A percentile compares a stretch with the other conserved stretches of the same genome.
Evolutionary conservation across 1,140 invertebrate genomes (phyloP).

Genomic region (Penaeus indicus): DNA sequence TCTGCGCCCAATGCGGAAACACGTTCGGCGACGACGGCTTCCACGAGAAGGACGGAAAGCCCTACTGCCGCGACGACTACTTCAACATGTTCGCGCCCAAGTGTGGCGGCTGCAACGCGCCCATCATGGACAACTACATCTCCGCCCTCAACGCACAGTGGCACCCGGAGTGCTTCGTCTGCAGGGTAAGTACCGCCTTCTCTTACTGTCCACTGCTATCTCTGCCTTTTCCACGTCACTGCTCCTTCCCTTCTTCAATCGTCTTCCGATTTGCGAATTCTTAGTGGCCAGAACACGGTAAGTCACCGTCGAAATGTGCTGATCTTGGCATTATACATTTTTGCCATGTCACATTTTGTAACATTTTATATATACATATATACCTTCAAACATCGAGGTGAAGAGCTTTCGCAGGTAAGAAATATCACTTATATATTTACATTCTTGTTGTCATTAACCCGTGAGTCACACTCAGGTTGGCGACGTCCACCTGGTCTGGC

Average conservation of each 20-base stretch:
- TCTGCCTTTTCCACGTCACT: background rate
- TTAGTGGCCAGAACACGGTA: too few relatives aligned
- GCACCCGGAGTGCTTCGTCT: conserved; percentile 99
- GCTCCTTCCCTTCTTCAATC: background rate
- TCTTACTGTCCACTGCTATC: background rate
- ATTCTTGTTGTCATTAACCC: too few relatives aligned
- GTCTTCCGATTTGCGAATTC: background rate
- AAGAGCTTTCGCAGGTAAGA: too few relatives aligned
- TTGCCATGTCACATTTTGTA: too few relatives aligned
- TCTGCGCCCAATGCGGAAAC: conserved; percentile 97
- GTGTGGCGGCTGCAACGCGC: conserved; percentile 95
- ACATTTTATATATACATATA: too few relatives aligned
- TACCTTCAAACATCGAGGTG: too few relatives aligned
- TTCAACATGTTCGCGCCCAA: conserved; percentile 99
- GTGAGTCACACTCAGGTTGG: too few relatives aligned
- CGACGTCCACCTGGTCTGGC: too few relatives aligned
- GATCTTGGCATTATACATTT: too few relatives aligned
- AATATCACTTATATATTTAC: too few relatives aligned
- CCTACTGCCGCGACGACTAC: conserved; percentile 95
- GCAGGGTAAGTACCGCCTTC: conserved; percentile 84
- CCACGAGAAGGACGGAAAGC: conserved; percentile 93
- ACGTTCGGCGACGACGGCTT: conserved; percentile 97
- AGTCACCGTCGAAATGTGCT: too few relatives aligned
- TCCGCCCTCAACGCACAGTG: conserved; percentile 97
- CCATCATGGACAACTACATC: conserved; percentile 99